Percentiles rank a stretch among this genome's conserved stretches.
These are phyloP conservation scores for Serranus cabrilla DNA, from an alignment of 2,797 vertebrate species.

Conservation along the genomic window DNA sequence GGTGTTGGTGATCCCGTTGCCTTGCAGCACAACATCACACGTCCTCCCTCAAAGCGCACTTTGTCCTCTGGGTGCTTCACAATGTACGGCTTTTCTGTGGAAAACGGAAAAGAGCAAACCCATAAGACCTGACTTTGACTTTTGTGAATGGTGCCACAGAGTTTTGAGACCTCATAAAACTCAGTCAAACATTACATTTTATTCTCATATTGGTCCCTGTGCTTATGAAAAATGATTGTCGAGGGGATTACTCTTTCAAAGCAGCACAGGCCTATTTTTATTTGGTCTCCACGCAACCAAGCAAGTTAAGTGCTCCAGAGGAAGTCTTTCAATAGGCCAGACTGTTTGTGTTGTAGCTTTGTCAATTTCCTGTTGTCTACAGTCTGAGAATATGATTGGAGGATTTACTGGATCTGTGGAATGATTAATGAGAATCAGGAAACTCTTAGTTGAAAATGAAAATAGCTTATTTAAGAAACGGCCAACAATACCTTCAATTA, in stretches of 20 bases:
- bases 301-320: conserved; percentile 27
- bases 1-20: conserved; percentile 91
- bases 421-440: conserved; percentile 10
- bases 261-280: conserved; percentile 51
- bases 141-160: conserved; percentile 44
- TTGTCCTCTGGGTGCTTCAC: conserved; percentile 92
- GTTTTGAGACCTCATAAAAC: conserved; percentile 62
- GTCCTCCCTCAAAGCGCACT: conserved; percentile 89
- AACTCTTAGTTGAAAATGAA: conserved; percentile 10
- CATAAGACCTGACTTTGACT: conserved; percentile 33
- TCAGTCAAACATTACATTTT: conserved; percentile 50
- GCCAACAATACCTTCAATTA: background rate
- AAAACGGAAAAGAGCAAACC: conserved; percentile 50
- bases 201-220: conserved; percentile 41
- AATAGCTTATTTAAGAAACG: conserved; percentile 2
- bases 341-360: conserved; percentile 51
- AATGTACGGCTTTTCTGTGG: conserved; percentile 93
- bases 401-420: conserved; percentile 31
- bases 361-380: conserved; percentile 55
- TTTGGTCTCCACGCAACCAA: conserved; percentile 64
- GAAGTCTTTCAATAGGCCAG: conserved; percentile 37
- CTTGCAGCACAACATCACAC: conserved; percentile 92
- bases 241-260: conserved; percentile 57
- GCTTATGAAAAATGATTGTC: conserved; percentile 59
- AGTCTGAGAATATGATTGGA: conserved; percentile 33